phyloP scores from a whole-genome alignment of 2,113 vertebrate species.

The Aviceda subcristata region DNA sequence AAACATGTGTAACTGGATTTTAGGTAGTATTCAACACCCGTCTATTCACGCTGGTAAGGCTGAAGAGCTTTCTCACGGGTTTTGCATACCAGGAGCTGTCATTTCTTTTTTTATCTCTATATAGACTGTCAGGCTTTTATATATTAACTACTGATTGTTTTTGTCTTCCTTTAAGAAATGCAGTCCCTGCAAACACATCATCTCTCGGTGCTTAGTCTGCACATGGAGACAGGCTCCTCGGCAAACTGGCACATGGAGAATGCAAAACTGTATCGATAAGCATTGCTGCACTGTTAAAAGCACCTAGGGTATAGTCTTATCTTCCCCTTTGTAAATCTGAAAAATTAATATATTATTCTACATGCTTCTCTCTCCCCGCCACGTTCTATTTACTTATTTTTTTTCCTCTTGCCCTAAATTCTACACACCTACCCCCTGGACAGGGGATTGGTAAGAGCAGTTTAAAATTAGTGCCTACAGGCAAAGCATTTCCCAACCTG shows the following conservation, averaged over 20 bases:
- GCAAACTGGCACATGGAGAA: neutral
- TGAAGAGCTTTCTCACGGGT: neutral
- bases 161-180: conserved; percentile 30
- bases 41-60: neutral
- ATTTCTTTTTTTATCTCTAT: neutral
- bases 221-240: neutral
- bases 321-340: neutral
- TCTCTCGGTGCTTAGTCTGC: neutral
- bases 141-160: neutral
- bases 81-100: neutral
- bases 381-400: neutral
- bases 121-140: neutral
- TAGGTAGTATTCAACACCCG: neutral
- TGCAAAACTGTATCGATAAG: accelerated
- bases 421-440: neutral
- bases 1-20: neutral
- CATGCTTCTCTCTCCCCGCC: neutral
- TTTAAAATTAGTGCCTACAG: neutral
- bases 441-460: neutral
- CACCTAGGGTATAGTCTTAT: neutral
- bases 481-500: neutral
- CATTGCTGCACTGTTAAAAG: neutral
- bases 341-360: neutral
- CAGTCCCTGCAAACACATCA: neutral
- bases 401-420: neutral